Percentiles rank a stretch among this genome's conserved stretches.
phyloP scores from a whole-genome alignment of 1,140 invertebrate genomes.

The Cyrtorhinus lividipennis region DNA sequence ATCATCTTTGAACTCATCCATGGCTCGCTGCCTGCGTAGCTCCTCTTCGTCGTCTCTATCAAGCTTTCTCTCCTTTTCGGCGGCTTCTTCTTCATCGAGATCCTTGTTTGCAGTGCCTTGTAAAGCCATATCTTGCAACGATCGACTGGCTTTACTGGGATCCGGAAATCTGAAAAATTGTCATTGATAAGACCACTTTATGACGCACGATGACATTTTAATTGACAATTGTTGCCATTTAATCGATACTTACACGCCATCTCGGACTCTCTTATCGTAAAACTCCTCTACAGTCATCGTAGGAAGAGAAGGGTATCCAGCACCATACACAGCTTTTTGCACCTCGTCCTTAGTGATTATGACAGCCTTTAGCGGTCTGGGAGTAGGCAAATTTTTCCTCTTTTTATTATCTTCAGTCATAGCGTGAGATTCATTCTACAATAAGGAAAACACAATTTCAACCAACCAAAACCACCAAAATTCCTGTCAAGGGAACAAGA shows the following conservation, averaged over 20 bases:
- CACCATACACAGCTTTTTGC: constrained; percentile 86
- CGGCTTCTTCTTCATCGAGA: constrained; percentile 39
- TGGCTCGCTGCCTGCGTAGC: constrained; percentile 46
- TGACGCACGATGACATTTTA: no score
- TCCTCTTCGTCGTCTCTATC: constrained; percentile 62
- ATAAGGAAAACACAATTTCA: neutral
- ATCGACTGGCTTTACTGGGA: constrained; percentile 26
- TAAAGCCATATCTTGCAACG: constrained; percentile 28
- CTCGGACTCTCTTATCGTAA: constrained; percentile 71
- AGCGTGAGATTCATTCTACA: constrained; percentile 11
- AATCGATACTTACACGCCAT: constrained; percentile 64
- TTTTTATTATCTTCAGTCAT: constrained; percentile 18
- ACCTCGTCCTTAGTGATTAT: constrained; percentile 79
- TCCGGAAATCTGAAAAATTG: constrained; percentile 27
- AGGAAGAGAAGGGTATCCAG: constrained; percentile 87
- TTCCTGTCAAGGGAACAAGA: no score
- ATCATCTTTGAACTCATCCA: constrained; percentile 88
- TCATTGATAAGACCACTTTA: no score
- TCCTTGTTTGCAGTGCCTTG: constrained; percentile 29
- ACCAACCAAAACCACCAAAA: neutral
- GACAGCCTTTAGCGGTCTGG: constrained; percentile 63
- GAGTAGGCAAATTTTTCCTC: constrained; percentile 22
- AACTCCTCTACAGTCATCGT: constrained; percentile 89
- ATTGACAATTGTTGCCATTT: no score
- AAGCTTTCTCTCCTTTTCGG: constrained; percentile 42